Percentiles rank a stretch among this genome's conserved stretches.
Evolutionary conservation across 2,888 invertebrate species (phyloP).

Genomic region (Drosophila percnosoma): DNA sequence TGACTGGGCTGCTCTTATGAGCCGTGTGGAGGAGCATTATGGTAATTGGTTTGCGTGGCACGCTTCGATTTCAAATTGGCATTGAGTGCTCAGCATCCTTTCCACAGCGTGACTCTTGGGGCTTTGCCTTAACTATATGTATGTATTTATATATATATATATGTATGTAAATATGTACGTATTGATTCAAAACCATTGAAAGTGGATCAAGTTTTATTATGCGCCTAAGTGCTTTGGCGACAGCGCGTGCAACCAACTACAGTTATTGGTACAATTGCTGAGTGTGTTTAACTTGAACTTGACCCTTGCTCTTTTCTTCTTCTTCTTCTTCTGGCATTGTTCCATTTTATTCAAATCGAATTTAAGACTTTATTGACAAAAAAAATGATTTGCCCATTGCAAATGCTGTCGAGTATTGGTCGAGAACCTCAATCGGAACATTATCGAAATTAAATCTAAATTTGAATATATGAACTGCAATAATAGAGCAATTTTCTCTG

Average conservation of each 20-base stretch:
- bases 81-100: conserved; percentile 20
- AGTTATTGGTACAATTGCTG: conserved; percentile 14
- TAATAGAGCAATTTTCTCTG: background rate
- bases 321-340: conserved; percentile 7
- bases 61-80: conserved; percentile 30
- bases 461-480: background rate
- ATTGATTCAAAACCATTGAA: conserved; percentile 43
- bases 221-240: conserved; percentile 16
- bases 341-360: conserved; percentile 13
- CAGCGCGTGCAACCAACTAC: conserved; percentile 5
- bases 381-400: background rate
- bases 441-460: background rate
- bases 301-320: conserved; percentile 15
- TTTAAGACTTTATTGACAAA: conserved; percentile 9
- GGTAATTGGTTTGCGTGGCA: conserved; percentile 53
- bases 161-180: background rate
- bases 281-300: conserved; percentile 49
- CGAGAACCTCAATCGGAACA: background rate
- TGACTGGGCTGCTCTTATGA: background rate
- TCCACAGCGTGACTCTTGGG: conserved; percentile 2
- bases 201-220: conserved; percentile 73
- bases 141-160: background rate
- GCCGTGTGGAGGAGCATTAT: conserved; percentile 24
- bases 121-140: conserved; percentile 45
- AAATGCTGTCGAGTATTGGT: background rate